Evolutionary conservation across 2,888 invertebrate genomes (phyloP), one percentile per base, ranked within the genome.

Genomic region (Scrobipalpa costella): DNA sequence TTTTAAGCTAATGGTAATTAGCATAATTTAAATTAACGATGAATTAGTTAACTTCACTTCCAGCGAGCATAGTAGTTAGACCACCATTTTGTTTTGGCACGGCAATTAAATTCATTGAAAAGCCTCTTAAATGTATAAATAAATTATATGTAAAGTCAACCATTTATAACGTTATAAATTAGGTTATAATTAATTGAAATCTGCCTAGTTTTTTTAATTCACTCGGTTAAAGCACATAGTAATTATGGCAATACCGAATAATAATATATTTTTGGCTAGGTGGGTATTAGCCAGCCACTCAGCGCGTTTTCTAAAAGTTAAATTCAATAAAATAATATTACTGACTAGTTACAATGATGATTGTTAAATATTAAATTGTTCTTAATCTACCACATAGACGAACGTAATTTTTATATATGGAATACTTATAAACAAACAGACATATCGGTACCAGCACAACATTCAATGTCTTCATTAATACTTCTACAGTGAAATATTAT

Each of bases 71-170:
- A 67, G 70, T 75, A 77, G 77, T 79, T 66, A 69, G 38, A 83
- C 78, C 79, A 76, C 73, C 63, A 73, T 71, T 84, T 84, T 84
- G 84, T 71, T 84, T 84, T 84, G 84, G 84, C 84, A 84, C 84
- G 75, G 82, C 76, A 81, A 77, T 79, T 71, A 72, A 76, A 75
- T 69, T 67, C 73, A 73, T 72, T 55, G n/a, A 67, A 71, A 70
- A 67, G 68, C 66, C 27, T 64, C 64, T 57, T 63, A 67, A 67
- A 66, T 67, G 49, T 68, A 63, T 67, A 67, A 64, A 61, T 65
- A 65, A 55, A 64, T 67, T 49, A 59, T 68, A 55, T 55, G n/a
- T 55, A 33, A 63, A 71, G 71, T 64, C 74, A 27, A 66, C 71
- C 66, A 68, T 65, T 68, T 11, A 67, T 67, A 69, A n/a, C 13